Evolutionary conservation across 1,140 invertebrate species (phyloP).

Genomic region (Diprion similis): DNA sequence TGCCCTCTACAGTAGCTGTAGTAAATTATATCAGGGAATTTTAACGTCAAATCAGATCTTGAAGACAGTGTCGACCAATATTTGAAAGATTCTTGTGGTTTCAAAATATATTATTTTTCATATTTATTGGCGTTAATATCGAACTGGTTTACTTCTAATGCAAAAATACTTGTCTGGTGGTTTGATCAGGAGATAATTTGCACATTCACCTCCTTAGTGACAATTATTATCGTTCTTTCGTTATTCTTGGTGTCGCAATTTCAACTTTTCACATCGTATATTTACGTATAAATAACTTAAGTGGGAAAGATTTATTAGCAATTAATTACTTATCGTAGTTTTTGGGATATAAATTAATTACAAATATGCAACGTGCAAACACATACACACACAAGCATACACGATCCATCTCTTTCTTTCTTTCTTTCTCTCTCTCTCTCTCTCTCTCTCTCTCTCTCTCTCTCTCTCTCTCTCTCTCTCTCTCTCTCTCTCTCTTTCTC

Average conservation of each 20-base stretch:
- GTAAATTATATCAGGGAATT: too few relatives aligned
- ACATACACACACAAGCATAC: too few relatives aligned
- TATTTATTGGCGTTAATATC: neutral
- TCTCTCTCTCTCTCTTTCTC: too few relatives aligned
- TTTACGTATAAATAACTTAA: neutral
- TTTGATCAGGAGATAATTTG: neutral
- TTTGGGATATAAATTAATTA: neutral
- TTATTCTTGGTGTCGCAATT: neutral
- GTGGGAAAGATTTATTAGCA: neutral
- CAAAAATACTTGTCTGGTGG: neutral
- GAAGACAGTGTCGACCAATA: too few relatives aligned
- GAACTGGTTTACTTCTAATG: slow-evolving; percentile 2
- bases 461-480: too few relatives aligned
- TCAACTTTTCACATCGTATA: neutral
- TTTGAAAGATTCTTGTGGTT: too few relatives aligned
- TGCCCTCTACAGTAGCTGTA: too few relatives aligned
- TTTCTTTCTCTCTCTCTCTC: too few relatives aligned
- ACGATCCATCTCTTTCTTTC: too few relatives aligned
- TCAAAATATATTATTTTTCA: too few relatives aligned
- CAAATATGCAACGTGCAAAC: neutral
- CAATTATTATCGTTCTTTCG: neutral
- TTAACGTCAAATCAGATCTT: too few relatives aligned
- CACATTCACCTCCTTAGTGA: neutral
- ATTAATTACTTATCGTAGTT: neutral
- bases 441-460: too few relatives aligned